Conservation (phyloP, 2,797 vertebrate genomes). For the Diplodus puntazzo region DNA sequence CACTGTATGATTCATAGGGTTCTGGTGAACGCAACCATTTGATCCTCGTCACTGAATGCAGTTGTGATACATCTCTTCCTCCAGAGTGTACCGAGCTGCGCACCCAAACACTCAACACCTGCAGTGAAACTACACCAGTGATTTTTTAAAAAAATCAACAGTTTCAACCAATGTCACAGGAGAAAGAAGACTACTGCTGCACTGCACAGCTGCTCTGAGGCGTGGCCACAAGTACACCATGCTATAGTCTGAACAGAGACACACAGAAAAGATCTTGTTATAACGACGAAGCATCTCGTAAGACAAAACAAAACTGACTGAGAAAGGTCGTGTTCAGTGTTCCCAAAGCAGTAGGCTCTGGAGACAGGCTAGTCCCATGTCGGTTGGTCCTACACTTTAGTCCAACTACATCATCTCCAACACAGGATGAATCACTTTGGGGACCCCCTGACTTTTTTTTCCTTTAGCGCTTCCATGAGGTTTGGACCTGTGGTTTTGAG, state of each 20-base stretch:
- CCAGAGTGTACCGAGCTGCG: constrained; percentile 11
- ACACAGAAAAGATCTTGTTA: not conserved
- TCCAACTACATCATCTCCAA: not conserved
- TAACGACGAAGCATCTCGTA: constrained; percentile 14
- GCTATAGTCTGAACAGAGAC: constrained; percentile 8
- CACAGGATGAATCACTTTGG: not conserved
- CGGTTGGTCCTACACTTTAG: not conserved
- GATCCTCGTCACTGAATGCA: constrained; percentile 21
- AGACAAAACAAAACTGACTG: not conserved
- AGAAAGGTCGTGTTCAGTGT: too few relatives aligned
- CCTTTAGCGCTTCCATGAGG: not conserved
- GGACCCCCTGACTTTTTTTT: not conserved
- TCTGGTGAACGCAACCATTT: constrained; percentile 21
- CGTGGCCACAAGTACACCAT: not conserved
- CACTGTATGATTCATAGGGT: constrained; percentile 22
- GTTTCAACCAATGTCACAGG: constrained; percentile 6
- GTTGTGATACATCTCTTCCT: not conserved
- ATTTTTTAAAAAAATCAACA: not conserved
- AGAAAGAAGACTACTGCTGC: constrained; percentile 18
- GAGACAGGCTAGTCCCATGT: too few relatives aligned
- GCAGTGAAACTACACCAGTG: constrained; percentile 56
- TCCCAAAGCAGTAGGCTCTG: too few relatives aligned
- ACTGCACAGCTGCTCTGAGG: constrained; percentile 47
- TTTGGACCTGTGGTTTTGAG: not conserved
- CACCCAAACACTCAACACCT: not conserved